Evolutionary conservation across 2,797 vertebrate species (phyloP).

Genomic region (Macroramphosus scolopax): DNA sequence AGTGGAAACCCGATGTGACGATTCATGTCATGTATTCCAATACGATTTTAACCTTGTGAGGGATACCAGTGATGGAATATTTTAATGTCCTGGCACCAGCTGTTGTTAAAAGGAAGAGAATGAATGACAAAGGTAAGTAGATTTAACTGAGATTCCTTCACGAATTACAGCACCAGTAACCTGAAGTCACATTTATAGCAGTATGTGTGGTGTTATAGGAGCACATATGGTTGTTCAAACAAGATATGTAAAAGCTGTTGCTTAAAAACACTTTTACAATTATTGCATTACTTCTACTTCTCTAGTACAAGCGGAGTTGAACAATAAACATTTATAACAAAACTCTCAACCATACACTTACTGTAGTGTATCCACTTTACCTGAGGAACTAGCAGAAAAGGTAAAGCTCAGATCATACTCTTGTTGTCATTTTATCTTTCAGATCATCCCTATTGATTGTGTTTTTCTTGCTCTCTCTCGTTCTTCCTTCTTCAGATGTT

Average conservation of each 20-base stretch:
- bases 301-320: neutral
- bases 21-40: no score
- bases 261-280: neutral
- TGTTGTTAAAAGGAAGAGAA: constrained; percentile 41
- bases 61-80: constrained; percentile 47
- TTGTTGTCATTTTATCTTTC: no score
- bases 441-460: neutral
- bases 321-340: no score
- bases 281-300: neutral
- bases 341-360: no score
- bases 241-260: neutral
- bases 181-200: constrained; percentile 12
- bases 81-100: constrained; percentile 16
- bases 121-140: constrained; percentile 57
- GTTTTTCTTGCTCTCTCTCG: constrained; percentile 2
- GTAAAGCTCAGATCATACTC: neutral
- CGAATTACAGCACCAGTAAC: neutral
- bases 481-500: constrained; percentile 64
- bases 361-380: no score
- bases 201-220: neutral
- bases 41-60: constrained; percentile 4
- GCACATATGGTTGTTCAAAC: neutral
- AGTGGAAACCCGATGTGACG: constrained; percentile 12
- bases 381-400: no score
- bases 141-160: neutral